Evolutionary conservation across 2,113 vertebrate genomes (phyloP).

Genomic region (Amblyornis subalaris): DNA sequence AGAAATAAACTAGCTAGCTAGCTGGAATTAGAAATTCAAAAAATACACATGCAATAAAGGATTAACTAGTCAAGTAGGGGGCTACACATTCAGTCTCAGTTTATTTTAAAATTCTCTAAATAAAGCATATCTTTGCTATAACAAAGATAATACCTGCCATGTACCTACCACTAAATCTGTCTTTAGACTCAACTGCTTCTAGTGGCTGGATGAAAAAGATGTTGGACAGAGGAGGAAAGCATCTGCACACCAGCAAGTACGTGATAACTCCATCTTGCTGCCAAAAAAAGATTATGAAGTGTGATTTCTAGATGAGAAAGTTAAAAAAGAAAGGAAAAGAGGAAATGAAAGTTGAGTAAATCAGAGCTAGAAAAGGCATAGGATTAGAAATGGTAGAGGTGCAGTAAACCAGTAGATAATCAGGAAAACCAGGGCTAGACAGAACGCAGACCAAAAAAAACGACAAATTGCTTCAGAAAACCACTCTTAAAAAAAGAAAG

Average conservation of each 20-base stretch:
- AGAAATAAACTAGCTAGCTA: background rate
- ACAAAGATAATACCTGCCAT: background rate
- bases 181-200: background rate
- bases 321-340: background rate
- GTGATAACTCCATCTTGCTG: background rate
- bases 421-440: background rate
- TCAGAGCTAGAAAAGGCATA: background rate
- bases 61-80: background rate
- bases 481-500: background rate
- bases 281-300: background rate
- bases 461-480: background rate
- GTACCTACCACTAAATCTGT: background rate
- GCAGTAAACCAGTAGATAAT: background rate
- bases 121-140: background rate
- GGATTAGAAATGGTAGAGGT: background rate
- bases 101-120: background rate
- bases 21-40: background rate
- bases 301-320: background rate
- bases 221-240: background rate
- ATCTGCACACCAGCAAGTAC: background rate
- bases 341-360: background rate
- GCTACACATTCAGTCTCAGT: background rate
- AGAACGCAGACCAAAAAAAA: background rate
- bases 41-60: background rate
- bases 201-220: background rate